phyloP scores from a whole-genome alignment of 2,797 vertebrate genomes.

The Calcarius lapponicus region DNA sequence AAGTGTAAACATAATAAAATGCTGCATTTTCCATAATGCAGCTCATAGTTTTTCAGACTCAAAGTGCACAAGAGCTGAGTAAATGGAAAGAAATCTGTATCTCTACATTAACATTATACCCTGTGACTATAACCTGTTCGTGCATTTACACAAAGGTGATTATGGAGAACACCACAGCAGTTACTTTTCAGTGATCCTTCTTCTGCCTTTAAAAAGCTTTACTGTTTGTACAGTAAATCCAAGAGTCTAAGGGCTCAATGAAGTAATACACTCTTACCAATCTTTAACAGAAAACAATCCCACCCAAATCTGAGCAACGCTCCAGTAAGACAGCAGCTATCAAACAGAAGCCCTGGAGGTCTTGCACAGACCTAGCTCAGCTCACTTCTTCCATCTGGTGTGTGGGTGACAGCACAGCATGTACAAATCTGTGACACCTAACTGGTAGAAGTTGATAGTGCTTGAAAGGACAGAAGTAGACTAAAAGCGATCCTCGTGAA shows the following conservation, averaged over 20 bases:
- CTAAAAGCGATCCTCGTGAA: background rate
- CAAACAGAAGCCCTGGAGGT: background rate
- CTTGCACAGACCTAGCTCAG: background rate
- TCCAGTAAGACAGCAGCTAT: background rate
- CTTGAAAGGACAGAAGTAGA: slow-evolving; percentile 1
- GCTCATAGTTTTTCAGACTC: background rate
- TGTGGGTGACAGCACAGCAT: background rate
- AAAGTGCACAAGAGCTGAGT: background rate
- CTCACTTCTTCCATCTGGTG: background rate
- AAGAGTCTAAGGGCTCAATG: background rate
- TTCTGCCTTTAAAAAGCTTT: background rate
- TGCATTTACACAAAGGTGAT: background rate
- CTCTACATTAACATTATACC: background rate
- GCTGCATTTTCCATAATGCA: background rate
- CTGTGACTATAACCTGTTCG: background rate
- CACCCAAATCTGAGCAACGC: background rate
- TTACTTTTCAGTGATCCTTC: background rate
- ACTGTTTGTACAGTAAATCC: background rate
- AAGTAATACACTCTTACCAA: background rate
- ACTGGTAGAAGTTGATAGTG: background rate
- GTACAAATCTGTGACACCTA: background rate
- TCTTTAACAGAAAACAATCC: background rate
- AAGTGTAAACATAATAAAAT: background rate
- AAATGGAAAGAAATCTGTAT: background rate
- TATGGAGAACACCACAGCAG: background rate